Conservation (phyloP, 2,113 vertebrate species). For the Hymenochirus boettgeri region DNA sequence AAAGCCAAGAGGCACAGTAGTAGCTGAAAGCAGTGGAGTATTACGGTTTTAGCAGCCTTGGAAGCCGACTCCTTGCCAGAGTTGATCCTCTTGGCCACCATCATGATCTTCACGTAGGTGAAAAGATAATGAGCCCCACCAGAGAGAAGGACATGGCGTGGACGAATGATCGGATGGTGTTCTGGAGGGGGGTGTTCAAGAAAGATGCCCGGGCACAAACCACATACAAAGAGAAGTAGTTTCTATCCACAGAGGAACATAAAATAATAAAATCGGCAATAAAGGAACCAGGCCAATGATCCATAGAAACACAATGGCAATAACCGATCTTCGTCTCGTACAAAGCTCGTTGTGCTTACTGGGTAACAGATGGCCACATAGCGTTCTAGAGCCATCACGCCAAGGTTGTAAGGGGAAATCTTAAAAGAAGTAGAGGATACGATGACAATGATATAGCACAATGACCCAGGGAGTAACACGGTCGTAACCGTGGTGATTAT, state of each 20-base stretch:
- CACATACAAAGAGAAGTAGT: not conserved
- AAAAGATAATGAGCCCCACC: slow-evolving; percentile 11
- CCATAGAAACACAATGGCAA: not conserved
- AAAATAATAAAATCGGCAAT: not conserved
- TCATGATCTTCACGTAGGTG: slow-evolving; percentile 3
- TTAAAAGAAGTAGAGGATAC: not conserved
- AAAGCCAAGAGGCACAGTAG: slow-evolving; percentile 44
- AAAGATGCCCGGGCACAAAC: not conserved
- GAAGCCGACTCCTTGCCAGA: not conserved
- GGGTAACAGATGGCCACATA: slow-evolving; percentile 22
- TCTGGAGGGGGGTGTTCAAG: not conserved
- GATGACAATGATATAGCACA: slow-evolving; percentile 1
- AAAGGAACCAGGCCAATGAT: not conserved
- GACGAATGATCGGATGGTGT: not conserved
- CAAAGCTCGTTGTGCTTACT: not conserved
- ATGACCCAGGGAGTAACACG: not conserved
- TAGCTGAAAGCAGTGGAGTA: slow-evolving; percentile 20
- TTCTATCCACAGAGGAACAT: not conserved
- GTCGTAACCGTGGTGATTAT: rapidly evolving
- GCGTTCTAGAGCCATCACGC: slow-evolving; percentile 12
- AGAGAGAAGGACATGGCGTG: not conserved
- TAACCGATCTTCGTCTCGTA: not conserved
- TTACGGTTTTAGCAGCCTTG: slow-evolving; percentile 15
- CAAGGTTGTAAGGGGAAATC: slow-evolving; percentile 8
- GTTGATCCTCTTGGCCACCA: not conserved